Conservation (phyloP, 2,113 vertebrate species). For the Paraplagusia blochii region DNA sequence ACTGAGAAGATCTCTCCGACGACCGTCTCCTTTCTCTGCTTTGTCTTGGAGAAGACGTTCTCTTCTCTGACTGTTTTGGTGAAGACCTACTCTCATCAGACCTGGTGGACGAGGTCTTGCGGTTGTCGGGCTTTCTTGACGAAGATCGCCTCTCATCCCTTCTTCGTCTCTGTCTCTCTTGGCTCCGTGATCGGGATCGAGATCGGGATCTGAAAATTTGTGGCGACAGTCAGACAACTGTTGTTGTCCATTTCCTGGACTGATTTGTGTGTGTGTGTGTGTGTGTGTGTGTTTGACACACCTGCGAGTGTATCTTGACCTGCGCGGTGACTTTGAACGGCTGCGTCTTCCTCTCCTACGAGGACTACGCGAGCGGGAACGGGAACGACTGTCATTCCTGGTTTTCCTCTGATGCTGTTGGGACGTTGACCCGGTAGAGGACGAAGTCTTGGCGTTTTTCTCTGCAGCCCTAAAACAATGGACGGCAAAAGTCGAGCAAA, state of each 20-base stretch:
- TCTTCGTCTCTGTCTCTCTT: neutral
- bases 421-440: constrained; percentile 13
- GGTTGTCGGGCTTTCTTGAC: neutral
- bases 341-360: constrained; percentile 14
- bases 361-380: neutral
- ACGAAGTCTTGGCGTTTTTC: neutral
- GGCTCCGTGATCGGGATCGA: constrained; percentile 34
- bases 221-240: neutral
- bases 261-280: neutral
- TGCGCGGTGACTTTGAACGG: constrained; percentile 14
- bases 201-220: constrained; percentile 27
- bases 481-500: neutral
- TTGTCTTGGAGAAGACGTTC: neutral
- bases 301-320: constrained; percentile 37
- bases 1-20: neutral
- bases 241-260: no score
- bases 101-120: neutral
- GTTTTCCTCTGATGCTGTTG: constrained; percentile 22
- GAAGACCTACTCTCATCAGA: neutral
- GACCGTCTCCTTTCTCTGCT: neutral
- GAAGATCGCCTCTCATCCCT: neutral
- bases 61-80: neutral
- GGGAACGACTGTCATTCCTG: constrained; percentile 40
- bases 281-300: constrained; percentile 5
- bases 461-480: neutral